Evolutionary conservation across 2,797 vertebrate genomes (phyloP), one percentile per base, ranked within the genome.

Genomic region (Sebastes variabilis): DNA sequence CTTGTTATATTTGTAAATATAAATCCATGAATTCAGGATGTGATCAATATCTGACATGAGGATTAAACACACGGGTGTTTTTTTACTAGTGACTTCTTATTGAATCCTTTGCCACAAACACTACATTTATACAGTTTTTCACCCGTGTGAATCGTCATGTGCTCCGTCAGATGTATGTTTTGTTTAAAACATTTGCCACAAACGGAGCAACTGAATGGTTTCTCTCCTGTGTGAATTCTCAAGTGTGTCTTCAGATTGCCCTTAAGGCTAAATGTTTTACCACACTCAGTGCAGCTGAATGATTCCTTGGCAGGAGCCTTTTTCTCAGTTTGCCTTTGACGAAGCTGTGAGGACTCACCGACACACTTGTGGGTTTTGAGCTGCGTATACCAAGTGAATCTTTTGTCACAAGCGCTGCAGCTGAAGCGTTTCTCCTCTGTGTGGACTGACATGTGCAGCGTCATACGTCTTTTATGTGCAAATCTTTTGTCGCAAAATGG

Each of bases 351-450:
- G 0, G 78, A 56, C 27, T 60, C 76, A 0, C 61, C 29, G 0
- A 77, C 58, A 30, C 84, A 86, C 38, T 58, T 82, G 34, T 88
- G 81, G 0, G 79, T 82, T 66, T 80, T 88, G 3, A 86, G 65
- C 27, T 86, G 79, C 0, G 79, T 80, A 18, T 86, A 79, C 87
- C 81, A 84, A 0, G 72, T 84, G 58, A 88, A 88, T 3, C 66
- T 56, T 54, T 64, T 79, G 29, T 62, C n/a, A 4, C 82, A 89
- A 0, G 62, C 10, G 0, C 13, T 27, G 67, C 82, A 80, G 68
- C 64, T 68, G 68, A 85, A 85, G 4, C 74, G 74, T 18, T 89
- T 85, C 32, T 89, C 80, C 34, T 81, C 85, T 0, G 85, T 89
- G 77, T 89, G 87, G 5, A 83, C 72, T 0, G 77, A 78, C 82